These are phyloP conservation scores for Keiferia lycopersicella DNA, from an alignment of 2,888 invertebrate species.

Conservation along the genomic window DNA sequence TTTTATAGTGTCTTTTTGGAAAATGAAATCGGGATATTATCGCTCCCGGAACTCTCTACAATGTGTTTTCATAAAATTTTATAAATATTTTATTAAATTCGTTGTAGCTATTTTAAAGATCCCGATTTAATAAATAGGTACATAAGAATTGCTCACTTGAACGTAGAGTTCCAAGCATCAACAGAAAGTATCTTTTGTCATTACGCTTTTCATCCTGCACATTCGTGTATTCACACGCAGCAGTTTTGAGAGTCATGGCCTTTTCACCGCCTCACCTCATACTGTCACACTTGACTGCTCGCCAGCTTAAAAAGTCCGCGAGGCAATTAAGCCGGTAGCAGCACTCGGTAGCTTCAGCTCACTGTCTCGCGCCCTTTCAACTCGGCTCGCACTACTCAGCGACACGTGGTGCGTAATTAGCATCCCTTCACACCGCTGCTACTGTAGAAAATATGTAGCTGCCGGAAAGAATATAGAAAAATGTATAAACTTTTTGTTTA, in stretches of 20 bases:
- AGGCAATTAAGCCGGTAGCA: conserved; percentile 35
- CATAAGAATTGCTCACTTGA: no score
- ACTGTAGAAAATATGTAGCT: neutral
- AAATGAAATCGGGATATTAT: no score
- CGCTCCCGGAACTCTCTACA: no score
- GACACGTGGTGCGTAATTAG: conserved; percentile 16
- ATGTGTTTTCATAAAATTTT: no score
- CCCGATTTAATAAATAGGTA: no score
- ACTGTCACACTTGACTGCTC: neutral
- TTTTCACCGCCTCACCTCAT: neutral
- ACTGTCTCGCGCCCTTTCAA: conserved; percentile 32
- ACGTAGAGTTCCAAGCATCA: no score
- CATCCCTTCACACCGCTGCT: conserved; percentile 2
- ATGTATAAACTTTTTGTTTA: no score
- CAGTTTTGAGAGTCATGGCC: conserved; percentile 1
- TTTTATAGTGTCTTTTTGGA: no score
- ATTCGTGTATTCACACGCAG: neutral
- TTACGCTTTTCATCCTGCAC: neutral
- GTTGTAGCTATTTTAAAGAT: no score
- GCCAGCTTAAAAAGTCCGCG: conserved; percentile 17
- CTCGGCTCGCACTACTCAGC: conserved; percentile 5
- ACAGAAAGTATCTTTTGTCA: no score
- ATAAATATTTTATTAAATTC: no score
- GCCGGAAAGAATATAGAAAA: no score
- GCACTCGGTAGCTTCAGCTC: conserved; percentile 32